phyloP scores from a whole-genome alignment of 2,113 vertebrate genomes.

The Gadus chalcogrammus region DNA sequence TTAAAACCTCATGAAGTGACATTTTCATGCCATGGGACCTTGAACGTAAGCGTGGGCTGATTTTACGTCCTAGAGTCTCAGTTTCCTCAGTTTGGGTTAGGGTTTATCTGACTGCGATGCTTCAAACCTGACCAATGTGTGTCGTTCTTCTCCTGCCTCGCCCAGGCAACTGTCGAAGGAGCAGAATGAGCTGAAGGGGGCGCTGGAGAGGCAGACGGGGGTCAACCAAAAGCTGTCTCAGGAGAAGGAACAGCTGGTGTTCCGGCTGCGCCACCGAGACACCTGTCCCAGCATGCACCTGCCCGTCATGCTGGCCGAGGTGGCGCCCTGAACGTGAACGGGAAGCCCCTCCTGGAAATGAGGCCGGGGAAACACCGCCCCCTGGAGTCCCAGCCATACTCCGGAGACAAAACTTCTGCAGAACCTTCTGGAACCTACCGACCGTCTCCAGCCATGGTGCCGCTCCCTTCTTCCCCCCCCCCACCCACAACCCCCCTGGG shows the following conservation, averaged over 20 bases:
- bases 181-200: slow-evolving; percentile 72
- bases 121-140: not conserved
- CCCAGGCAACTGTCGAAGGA: slow-evolving; percentile 83
- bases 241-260: slow-evolving; percentile 89
- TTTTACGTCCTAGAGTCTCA: too few relatives aligned
- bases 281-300: slow-evolving; percentile 67
- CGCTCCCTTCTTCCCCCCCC: too few relatives aligned
- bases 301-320: slow-evolving; percentile 49
- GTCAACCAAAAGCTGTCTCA: slow-evolving; percentile 70
- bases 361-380: not conserved
- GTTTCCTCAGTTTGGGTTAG: too few relatives aligned
- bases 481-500: too few relatives aligned
- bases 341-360: not conserved
- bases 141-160: not conserved
- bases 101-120: too few relatives aligned
- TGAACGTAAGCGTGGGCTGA: too few relatives aligned
- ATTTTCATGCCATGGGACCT: too few relatives aligned
- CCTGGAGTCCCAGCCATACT: not conserved
- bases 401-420: not conserved
- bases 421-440: not conserved
- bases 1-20: too few relatives aligned
- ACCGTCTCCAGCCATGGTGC: not conserved
- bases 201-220: slow-evolving; percentile 78
- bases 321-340: slow-evolving; percentile 28
- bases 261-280: slow-evolving; percentile 74